A percentile compares a stretch with the other conserved stretches of the same genome.
Evolutionary conservation across 1,140 invertebrate species (phyloP).

Genomic region (Pantala flavescens): DNA sequence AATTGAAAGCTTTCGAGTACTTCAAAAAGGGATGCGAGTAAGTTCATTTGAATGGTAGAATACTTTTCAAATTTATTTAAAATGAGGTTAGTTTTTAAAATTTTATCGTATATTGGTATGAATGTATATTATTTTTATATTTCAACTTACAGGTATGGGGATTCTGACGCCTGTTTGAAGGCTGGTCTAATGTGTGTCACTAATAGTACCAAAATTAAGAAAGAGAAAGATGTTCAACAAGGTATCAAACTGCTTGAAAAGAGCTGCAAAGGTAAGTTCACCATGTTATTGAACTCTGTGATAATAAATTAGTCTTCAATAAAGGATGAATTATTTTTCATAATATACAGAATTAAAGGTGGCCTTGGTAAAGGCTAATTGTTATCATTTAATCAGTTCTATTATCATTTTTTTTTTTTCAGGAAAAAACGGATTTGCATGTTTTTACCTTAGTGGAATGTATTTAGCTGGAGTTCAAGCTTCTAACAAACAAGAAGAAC

Average conservation of each 20-base stretch:
- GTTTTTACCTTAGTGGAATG: constrained; percentile 67
- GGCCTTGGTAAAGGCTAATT: no score
- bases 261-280: constrained; percentile 49
- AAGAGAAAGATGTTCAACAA: constrained; percentile 29
- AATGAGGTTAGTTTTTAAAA: no score
- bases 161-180: constrained; percentile 59
- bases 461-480: constrained; percentile 42
- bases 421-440: constrained; percentile 47
- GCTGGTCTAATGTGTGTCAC: constrained; percentile 57
- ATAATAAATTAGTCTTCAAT: not conserved
- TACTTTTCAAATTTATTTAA: no score
- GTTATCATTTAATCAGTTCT: not conserved
- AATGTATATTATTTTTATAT: not conserved
- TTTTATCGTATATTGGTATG: no score
- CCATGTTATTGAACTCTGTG: not conserved
- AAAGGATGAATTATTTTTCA: not conserved
- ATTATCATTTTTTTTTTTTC: not conserved
- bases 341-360: no score
- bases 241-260: constrained; percentile 57
- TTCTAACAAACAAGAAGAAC: constrained; percentile 22
- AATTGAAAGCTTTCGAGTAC: constrained; percentile 47
- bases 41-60: not conserved
- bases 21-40: constrained; percentile 67
- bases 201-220: constrained; percentile 35
- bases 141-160: constrained; percentile 31